Evolutionary conservation across 1,140 invertebrate genomes (phyloP), one percentile per base, ranked within the genome.

Genomic region (Zaprionus gabonicus): DNA sequence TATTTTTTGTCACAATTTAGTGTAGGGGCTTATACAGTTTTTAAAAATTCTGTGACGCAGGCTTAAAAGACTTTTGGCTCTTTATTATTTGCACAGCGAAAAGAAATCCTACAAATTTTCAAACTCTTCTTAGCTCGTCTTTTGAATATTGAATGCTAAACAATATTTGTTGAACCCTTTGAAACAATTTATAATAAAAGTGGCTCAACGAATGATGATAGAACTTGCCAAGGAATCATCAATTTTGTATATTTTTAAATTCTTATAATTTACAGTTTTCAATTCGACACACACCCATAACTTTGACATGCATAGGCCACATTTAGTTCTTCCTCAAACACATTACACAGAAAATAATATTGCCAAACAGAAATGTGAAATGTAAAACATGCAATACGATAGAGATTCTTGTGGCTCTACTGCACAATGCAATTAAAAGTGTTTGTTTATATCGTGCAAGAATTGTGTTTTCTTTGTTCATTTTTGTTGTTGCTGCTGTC

Each of bases 361-460:
- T n/a, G n/a, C 31, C 9, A 44, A 34, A 58, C 27, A 55, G n/a
- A 28, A 49, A 46, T 36, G 28, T 49, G 1, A 34, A 62, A 28
- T 25, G 4, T 23, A 31, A 58, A 28, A 36, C 67, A 69, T 59
- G 56, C 67, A 23, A 27, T 65, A 7, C 7, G 36, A 31, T 58
- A 56, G 13, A 36, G 17, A 27, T 13, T 64, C 31, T 57, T 70
- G 5, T 59, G 36, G 17, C 34, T n/a, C 27, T 55, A 41, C 20
- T 15, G 4, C 28, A 72, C 57, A 15, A 63, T 73, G 70, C 51
- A 62, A 58, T 51, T 63, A 41, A 31, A 62, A 62, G 13, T 76
- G 31, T 62, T 59, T 23, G 41, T 46, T 63, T 64, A 44, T 23
- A 41, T 4, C 84, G 84, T 87, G 83, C 83, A 51, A 55, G 17